Evolutionary conservation across 2,113 vertebrate species (phyloP), one percentile per base, ranked within the genome.

Genomic region (Piprites chloris): DNA sequence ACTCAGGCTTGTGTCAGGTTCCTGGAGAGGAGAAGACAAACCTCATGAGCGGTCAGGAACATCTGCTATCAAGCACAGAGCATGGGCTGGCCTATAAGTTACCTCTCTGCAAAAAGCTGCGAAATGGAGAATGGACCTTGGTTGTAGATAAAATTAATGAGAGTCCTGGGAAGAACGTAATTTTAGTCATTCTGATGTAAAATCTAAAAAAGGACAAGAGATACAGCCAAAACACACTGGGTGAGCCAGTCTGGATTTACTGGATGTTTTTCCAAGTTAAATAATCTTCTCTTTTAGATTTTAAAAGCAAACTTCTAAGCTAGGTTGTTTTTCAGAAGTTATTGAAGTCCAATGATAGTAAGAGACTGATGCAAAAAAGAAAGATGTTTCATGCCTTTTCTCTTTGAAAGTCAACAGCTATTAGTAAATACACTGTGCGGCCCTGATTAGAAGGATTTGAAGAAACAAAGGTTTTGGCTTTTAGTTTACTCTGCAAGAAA

Each of bases 391-490:
- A 21, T 86, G 35, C 4, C 71, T 78, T 87, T 87, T 52, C n/a
- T 56, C 61, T 90, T 92, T 76, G n/a, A 69, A 92, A 87, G 28
- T 53, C 41, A 93, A 47, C 28, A 53, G 35, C 49, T 90, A 53
- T 66, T 73, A 75, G 65, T 42, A 89, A 89, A 75, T 22, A 78
- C 8, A 61, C 11, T 52, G 23, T 39, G 37, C 7, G 50, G 47
- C 28, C 37, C 68, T 62, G 41, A 82, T 90, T 85, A 93, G 41
- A 87, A 90, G 85, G 33, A 33, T 23, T 28, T 35, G 47, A 66
- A 72, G 14, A 86, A 88, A 56, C 3, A 22, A 93, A 87, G 22
- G 44, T 71, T 81, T 58, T 16, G 27, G 23, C 30, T 88, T 88
- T 41, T 53, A 85, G 8, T 75, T 92, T 76, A 32, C 68, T 78